These are phyloP conservation scores for Fratercula arctica DNA, from an alignment of 2,797 vertebrate species.

Conservation along the genomic window DNA sequence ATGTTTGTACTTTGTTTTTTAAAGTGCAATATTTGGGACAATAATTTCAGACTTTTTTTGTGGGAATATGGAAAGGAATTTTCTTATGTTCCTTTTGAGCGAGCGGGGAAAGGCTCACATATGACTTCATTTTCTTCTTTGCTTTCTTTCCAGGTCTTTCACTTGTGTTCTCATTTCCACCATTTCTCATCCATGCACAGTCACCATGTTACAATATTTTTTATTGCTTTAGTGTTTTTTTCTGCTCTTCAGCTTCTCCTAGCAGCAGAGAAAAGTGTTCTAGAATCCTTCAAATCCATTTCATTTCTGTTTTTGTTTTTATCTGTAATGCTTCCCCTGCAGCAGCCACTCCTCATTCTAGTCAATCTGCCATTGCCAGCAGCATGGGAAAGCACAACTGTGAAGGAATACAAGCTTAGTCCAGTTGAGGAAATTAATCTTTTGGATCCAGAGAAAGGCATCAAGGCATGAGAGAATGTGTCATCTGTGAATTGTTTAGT, in stretches of 20 bases:
- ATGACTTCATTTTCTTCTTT: background rate
- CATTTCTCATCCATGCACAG: background rate
- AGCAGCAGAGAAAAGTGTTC: background rate
- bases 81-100: background rate
- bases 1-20: background rate
- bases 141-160: background rate
- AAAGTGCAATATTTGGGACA: background rate
- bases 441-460: constrained; percentile 54
- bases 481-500: constrained; percentile 57
- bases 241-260: background rate
- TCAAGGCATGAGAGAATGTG: constrained; percentile 62
- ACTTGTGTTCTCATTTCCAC: background rate
- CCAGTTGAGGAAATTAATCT: constrained; percentile 63
- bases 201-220: background rate
- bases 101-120: background rate
- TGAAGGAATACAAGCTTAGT: constrained; percentile 64
- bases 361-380: constrained; percentile 56
- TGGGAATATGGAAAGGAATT: background rate
- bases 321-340: constrained; percentile 61
- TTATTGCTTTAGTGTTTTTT: background rate
- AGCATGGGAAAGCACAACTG: constrained; percentile 62
- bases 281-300: constrained; percentile 41
- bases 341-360: constrained; percentile 67
- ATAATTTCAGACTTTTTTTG: background rate
- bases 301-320: constrained; percentile 55